phyloP scores from a whole-genome alignment of 92 coral and sea anemone genomes.

The Umimayanthus chanpuru region DNA sequence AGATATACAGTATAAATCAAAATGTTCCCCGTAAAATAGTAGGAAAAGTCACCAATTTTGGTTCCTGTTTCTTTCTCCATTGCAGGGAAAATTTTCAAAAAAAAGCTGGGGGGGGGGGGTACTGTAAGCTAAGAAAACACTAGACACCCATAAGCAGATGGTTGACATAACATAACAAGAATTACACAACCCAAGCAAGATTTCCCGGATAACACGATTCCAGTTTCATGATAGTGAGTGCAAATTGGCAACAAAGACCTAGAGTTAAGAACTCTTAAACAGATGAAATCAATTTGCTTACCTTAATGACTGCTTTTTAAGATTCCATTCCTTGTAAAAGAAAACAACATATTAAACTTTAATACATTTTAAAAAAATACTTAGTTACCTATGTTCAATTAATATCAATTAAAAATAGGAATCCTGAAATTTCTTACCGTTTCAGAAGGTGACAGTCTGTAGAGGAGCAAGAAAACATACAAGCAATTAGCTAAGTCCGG shows the following conservation, averaged over 20 bases:
- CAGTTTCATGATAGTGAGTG: neutral
- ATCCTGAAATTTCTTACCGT: constrained; percentile 1
- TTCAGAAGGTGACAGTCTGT: constrained; percentile 35
- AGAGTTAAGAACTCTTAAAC: neutral
- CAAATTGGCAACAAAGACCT: neutral
- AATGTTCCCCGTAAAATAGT: too few relatives aligned
- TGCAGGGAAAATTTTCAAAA: too few relatives aligned
- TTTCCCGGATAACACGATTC: neutral
- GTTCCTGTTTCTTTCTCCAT: too few relatives aligned
- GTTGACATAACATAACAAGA: neutral
- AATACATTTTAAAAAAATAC: neutral
- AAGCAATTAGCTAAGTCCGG: neutral
- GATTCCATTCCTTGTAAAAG: constrained; percentile 19
- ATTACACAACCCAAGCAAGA: neutral
- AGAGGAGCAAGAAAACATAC: neutral
- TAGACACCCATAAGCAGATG: neutral
- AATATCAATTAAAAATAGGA: neutral
- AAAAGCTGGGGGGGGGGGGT: too few relatives aligned
- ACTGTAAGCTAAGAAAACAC: too few relatives aligned
- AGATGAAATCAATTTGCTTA: neutral
- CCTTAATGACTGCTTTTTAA: constrained; percentile 20
- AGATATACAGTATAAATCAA: too few relatives aligned
- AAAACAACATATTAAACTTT: neutral
- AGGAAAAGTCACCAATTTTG: too few relatives aligned
- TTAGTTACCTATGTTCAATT: too few relatives aligned